phyloP scores from a whole-genome alignment of 2,797 vertebrate genomes.

The Enteromius treurensis region DNA sequence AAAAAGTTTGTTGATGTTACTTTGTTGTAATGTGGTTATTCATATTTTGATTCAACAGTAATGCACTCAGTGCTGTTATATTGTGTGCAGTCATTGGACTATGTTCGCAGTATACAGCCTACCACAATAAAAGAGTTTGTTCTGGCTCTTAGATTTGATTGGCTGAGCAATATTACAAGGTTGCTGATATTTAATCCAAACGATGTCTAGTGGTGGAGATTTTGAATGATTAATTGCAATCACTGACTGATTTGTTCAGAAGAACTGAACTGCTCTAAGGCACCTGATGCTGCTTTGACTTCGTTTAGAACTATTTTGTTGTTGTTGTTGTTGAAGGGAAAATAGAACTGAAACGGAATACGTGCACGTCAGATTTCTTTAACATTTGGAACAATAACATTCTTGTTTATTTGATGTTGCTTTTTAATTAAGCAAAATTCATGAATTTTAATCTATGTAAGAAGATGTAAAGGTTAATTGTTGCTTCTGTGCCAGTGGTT shows the following conservation, averaged over 20 bases:
- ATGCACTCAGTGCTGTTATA: not conserved
- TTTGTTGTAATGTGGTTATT: not conserved
- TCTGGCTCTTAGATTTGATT: not conserved
- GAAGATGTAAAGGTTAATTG: not conserved
- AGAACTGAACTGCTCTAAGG: too few relatives aligned
- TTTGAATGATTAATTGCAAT: not conserved
- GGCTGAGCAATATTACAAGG: not conserved
- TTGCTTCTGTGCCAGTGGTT: not conserved
- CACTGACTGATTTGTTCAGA: not conserved
- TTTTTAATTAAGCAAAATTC: not conserved
- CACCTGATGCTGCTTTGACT: not conserved
- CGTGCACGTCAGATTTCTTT: not conserved
- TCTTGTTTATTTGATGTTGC: not conserved
- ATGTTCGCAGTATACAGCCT: not conserved
- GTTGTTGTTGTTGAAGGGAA: not conserved
- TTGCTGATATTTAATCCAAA: not conserved
- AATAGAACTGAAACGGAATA: not conserved
- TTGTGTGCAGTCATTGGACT: not conserved
- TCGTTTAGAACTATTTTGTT: not conserved
- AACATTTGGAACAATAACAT: not conserved
- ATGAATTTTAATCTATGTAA: not conserved
- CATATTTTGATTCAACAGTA: not conserved
- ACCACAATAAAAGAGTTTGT: not conserved
- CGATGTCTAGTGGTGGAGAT: not conserved
- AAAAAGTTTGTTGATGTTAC: not conserved